A percentile compares a stretch with the other conserved stretches of the same genome.
These are phyloP conservation scores for Dendrocopos noguchii DNA, from an alignment of 2,113 vertebrate species.

Conservation along the genomic window DNA sequence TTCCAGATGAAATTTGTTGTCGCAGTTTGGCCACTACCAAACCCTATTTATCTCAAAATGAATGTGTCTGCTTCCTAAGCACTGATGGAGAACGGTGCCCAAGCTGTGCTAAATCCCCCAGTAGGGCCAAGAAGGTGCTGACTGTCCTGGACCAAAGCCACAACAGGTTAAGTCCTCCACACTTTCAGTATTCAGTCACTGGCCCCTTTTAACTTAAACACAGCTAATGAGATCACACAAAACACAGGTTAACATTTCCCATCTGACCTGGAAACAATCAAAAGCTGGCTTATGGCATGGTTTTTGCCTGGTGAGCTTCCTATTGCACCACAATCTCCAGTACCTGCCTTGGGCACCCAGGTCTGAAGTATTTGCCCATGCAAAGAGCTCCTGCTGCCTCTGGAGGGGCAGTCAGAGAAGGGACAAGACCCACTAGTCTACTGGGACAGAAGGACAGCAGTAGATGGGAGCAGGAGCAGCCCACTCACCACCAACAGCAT, in stretches of 20 bases:
- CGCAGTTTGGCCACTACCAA: not conserved
- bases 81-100: not conserved
- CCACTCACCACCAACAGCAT: accelerated
- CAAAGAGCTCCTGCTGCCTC: accelerated
- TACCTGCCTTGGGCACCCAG: not conserved
- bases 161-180: accelerated
- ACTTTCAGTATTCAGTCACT: not conserved
- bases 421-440: not conserved
- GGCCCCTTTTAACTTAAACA: not conserved
- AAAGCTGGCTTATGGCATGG: not conserved
- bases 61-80: not conserved
- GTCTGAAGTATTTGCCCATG: accelerated
- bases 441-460: accelerated
- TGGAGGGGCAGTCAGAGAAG: accelerated
- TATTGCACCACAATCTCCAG: accelerated
- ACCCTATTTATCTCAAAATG: accelerated
- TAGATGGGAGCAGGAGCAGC: not conserved
- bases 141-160: not conserved
- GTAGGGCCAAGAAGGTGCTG: not conserved
- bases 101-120: not conserved
- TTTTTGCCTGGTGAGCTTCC: accelerated
- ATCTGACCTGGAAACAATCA: not conserved
- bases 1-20: not conserved
- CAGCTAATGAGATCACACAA: not conserved
- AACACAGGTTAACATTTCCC: not conserved